Base-by-base conservation (phyloP, 2,888 invertebrate genomes). In the Tetheella fluctuosa region DNA sequence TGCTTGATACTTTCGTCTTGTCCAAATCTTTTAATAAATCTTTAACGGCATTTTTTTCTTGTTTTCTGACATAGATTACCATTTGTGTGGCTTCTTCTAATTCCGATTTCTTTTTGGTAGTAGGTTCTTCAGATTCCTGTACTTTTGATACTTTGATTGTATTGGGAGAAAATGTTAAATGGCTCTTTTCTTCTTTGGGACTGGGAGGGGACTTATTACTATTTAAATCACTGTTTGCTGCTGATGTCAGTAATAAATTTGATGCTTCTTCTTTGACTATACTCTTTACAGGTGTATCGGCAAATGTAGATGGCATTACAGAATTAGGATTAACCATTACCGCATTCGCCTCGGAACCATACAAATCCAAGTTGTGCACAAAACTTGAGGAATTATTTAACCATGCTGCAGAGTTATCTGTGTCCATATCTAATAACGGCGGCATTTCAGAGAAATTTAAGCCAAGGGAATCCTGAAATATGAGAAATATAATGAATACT, bases 281-380 rank as follows among this genome's bases (percentile, higher is more conserved):
- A 64, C 78, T 87, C 74, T 93, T 93, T 12, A 89, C 83, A 28
- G 93, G 93, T 6, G 93, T 93, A 69, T 93, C 93, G 23, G 93
- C 91, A 63, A 95, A 95, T 68, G 96, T 94, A 48, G 96, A 93
- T 1, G 98, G 98, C 96, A 98, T 96, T 53, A 98, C 97, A 28
- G 97, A 97, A 80, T 97, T 97, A 5, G 98, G 98, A 90, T 98
- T 98, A 6, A 98, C 98, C 95, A 98, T 96, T 68, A 97, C 95
- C 15, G 96, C 95, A 65, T 95, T 95, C 52, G 96, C 96, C 80
- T 97, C 97, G 12, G 95, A 95, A 28, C 95, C 94, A 78, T 94
- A 95, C 71, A 95, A 93, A 83, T 96, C 96, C 74, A 96, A 86
- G 81, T 95, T 95, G 80, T 95, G 95, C 73, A 95, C 95, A 72